Base-by-base conservation (phyloP, 2,888 invertebrate species). In the Aphodius sticticus region DNA sequence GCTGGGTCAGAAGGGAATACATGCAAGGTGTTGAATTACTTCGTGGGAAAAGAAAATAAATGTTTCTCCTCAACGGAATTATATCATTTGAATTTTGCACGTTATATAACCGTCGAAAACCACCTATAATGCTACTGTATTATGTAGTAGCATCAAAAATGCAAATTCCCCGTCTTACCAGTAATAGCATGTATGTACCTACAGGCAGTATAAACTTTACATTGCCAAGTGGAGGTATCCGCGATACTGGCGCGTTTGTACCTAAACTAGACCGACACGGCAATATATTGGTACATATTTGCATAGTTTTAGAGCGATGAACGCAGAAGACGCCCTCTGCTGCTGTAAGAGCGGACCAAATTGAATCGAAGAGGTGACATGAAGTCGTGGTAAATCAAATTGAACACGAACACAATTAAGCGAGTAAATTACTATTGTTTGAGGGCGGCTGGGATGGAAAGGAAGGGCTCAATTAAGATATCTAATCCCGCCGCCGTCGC, bases 331-430 rank as follows among this genome's bases (percentile, higher is more conserved):
- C 38, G 53, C 9, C 7, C 53, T 9, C 9, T 7, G 53, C 53
- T 7, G 6, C 53, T 9, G 53, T 53, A 53, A 7, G 9, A 7
- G 9, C 53, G 35, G 26, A 74, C 74, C 36, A 35, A 74, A 26
- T 74, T 74, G 36, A 74, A 36, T 74, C 37, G 74, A 74, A 74
- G 74, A 74, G 35, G n/a, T 37, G 74, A 37, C 74, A 37, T 35
- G 36, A 35, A 74, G 74, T 74, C 74, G 74, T 37, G 35, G 35
- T 74, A 53, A 76, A 76, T 76, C 76, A 76, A 69, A 69, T 69
- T 76, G 76, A 76, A 69, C 76, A 76, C 76, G 76, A 76, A 76
- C 76, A 26, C 76, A 76, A 76, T 76, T 76, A 76, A 76, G 53
- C 16, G 76, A 35, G 16, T 69, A 69, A 69, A 76, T 36, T 76